Conservation (phyloP, 2,797 vertebrate species). For the Pelochelys cantorii region DNA sequence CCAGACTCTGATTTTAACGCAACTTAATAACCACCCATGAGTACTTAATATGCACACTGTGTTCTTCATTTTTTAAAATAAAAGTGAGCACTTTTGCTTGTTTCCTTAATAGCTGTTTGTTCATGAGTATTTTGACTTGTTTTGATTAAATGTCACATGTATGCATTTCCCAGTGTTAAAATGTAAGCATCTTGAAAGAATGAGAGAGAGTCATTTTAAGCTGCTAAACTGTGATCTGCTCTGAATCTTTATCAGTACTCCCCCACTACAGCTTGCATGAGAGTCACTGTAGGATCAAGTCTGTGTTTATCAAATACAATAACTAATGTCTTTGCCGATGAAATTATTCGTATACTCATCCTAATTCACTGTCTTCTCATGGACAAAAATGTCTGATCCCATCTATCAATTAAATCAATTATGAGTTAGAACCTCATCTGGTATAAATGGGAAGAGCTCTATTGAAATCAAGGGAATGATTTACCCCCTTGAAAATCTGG, state of each 20-base stretch:
- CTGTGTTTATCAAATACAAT: background rate
- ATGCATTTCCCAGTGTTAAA: background rate
- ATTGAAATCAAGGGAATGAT: background rate
- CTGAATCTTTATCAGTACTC: background rate
- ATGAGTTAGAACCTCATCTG: background rate
- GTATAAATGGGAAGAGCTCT: background rate
- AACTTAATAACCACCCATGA: conserved; percentile 9
- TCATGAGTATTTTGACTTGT: conserved; percentile 34
- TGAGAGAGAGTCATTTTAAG: background rate
- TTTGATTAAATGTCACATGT: conserved; percentile 14
- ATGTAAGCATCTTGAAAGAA: background rate
- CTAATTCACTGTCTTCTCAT: background rate
- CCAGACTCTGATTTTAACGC: conserved; percentile 3
- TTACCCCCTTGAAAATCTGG: background rate
- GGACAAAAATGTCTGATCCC: background rate
- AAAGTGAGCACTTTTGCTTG: conserved; percentile 34
- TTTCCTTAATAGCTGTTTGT: conserved; percentile 35
- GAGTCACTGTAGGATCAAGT: rapidly evolving
- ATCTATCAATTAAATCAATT: background rate
- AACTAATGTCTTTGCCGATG: background rate
- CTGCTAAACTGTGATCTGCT: rapidly evolving
- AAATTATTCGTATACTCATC: background rate
- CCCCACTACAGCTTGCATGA: background rate
- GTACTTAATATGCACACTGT: background rate
- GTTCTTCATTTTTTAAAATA: background rate